Evolutionary conservation across 2,797 vertebrate species (phyloP), one percentile per base, ranked within the genome.

Genomic region (Semaprochilodus insignis): DNA sequence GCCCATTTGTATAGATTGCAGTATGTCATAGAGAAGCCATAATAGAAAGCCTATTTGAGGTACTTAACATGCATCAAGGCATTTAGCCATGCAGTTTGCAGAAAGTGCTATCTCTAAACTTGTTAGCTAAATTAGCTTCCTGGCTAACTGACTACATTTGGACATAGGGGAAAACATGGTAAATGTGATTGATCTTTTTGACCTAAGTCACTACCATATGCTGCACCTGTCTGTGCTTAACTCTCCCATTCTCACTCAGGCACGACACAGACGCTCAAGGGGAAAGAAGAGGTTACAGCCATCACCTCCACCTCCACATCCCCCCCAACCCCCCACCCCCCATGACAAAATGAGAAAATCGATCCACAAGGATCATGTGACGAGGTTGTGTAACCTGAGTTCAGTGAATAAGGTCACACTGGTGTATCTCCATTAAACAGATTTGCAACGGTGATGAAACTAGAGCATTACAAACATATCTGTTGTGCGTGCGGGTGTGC

Each of bases 371-470:
- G 76, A 72, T 65, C 70, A 83, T 83, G 80, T 77, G 72, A 83
- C 62, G 27, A 27, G 78, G n/a, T 66, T 80, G 78, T 81, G 74
- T 66, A 80, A 77, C 73, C 83, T 48, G 57, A 84, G 59, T 69
- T 85, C 70, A 73, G 48, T 72, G 75, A 85, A 81, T 81, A 77
- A 84, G 80, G 72, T 69, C 67, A 59, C 66, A 51, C 74, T 86
- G 57, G 81, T 77, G 78, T 67, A 70, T 71, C 71, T 67, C 75
- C 60, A 83, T 86, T 83, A 83, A 86, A 85, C 75, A 70, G 52
- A 51, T 73, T 36, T 81, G 72, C 82, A 88, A 65, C 63, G 51
- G 54, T 72, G 25, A 52, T 84, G 15, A 67, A 67, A 51, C 15
- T 44, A 19, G 17, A 65, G 27, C 63, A 27, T 57, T 60, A 76